Percentiles rank a stretch among this genome's conserved stretches.
Conservation (phyloP, 2,113 vertebrate species). For the Sceloporus tristichus region DNA sequence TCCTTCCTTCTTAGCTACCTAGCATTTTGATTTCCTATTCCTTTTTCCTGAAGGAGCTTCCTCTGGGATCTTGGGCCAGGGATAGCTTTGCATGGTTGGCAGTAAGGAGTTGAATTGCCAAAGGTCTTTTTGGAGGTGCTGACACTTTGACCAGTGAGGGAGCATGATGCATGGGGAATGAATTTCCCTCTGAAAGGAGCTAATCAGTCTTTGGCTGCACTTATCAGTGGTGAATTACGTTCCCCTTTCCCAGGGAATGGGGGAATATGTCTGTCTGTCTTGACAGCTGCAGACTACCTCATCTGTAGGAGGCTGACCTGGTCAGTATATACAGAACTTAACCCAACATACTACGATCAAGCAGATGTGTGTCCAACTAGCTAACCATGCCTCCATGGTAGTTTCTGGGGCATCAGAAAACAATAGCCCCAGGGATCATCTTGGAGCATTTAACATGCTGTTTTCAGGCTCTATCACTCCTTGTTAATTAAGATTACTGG, state of each 20-base stretch:
- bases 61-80: background rate
- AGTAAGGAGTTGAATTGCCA: background rate
- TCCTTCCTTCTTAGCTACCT: background rate
- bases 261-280: background rate
- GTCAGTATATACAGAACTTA: background rate
- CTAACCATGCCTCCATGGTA: accelerated
- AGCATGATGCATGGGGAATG: background rate
- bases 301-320: background rate
- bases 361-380: background rate
- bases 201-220: background rate
- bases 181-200: background rate
- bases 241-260: background rate
- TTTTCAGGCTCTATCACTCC: background rate
- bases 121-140: background rate
- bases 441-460: background rate
- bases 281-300: background rate
- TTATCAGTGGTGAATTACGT: background rate
- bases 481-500: background rate
- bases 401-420: background rate
- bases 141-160: no score
- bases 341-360: background rate
- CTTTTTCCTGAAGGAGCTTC: no score
- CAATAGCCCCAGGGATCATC: background rate
- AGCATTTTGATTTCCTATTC: background rate
- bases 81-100: background rate